Conservation (phyloP, 1,140 invertebrate genomes). For the Caenorhabditis remanei region DNA sequence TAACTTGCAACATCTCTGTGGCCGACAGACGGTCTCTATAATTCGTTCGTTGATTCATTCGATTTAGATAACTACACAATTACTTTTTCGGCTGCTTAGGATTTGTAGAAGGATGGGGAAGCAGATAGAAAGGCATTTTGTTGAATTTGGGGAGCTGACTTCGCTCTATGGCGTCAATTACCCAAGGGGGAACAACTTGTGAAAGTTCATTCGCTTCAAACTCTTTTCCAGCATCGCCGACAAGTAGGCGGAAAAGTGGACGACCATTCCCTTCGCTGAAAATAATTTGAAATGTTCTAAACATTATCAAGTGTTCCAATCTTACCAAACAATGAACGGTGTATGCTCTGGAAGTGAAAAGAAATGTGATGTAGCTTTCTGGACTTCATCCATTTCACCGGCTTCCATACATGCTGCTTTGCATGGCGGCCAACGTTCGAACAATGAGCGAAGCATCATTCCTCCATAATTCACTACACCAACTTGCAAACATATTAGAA, state of each 20-base stretch:
- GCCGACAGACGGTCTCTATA: slow-evolving; percentile 92
- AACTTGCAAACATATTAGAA: slow-evolving; percentile 48
- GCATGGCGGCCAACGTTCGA: slow-evolving; percentile 92
- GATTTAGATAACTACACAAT: slow-evolving; percentile 69
- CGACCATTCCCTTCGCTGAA: slow-evolving; percentile 92
- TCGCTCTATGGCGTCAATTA: slow-evolving; percentile 84
- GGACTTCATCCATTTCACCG: slow-evolving; percentile 68
- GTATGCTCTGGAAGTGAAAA: slow-evolving; percentile 94
- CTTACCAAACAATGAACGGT: slow-evolving; percentile 93
- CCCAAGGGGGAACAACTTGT: slow-evolving; percentile 95
- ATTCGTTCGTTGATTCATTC: not conserved
- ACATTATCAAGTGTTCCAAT: slow-evolving; percentile 60
- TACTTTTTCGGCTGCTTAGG: slow-evolving; percentile 94
- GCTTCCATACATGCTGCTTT: slow-evolving; percentile 76
- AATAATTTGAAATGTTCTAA: not conserved
- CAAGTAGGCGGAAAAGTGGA: slow-evolving; percentile 89
- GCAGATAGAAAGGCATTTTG: slow-evolving; percentile 96
- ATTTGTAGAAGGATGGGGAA: slow-evolving; percentile 90
- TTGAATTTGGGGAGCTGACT: slow-evolving; percentile 94
- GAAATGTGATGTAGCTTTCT: slow-evolving; percentile 84
- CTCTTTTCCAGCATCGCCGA: slow-evolving; percentile 93
- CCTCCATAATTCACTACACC: slow-evolving; percentile 93
- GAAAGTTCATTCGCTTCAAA: slow-evolving; percentile 91
- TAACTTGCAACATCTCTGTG: slow-evolving; percentile 97
- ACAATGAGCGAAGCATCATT: slow-evolving; percentile 90